These are phyloP conservation scores for Oscarella lobularis DNA, from an alignment of 37 sponge, comb jelly and placozoan genomes.

Conservation along the genomic window DNA sequence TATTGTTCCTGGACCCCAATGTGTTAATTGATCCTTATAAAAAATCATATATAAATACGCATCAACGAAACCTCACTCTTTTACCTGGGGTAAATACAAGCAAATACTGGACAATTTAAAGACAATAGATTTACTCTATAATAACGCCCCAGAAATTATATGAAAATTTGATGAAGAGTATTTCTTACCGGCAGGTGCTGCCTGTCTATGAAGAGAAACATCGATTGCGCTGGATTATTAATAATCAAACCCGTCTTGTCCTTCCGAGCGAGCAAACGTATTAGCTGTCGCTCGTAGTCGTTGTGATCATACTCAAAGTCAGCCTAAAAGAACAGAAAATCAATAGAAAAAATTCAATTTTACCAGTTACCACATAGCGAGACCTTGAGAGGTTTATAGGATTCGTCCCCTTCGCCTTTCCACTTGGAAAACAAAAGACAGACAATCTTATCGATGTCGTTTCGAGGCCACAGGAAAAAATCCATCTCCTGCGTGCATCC, in stretches of 20 bases:
- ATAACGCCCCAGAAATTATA: background rate
- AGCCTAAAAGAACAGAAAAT: background rate
- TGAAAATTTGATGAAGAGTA: background rate
- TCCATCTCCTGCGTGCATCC: background rate
- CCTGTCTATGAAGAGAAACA: background rate
- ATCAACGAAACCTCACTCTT: too few relatives aligned
- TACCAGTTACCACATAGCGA: too few relatives aligned
- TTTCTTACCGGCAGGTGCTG: background rate
- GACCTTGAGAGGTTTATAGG: background rate
- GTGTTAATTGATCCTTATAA: background rate
- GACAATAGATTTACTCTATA: background rate
- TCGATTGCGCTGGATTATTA: background rate
- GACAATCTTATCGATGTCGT: background rate
- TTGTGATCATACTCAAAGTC: background rate
- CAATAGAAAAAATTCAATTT: background rate
- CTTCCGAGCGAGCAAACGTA: background rate
- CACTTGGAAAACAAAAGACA: background rate
- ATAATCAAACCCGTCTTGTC: conserved; percentile 2
- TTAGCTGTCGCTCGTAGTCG: background rate
- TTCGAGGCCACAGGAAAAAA: background rate
- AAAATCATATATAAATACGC: too few relatives aligned
- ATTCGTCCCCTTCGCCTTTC: background rate
- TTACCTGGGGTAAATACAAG: background rate
- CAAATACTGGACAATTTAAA: background rate
- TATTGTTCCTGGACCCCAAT: background rate